These are phyloP conservation scores for Conistra vaccinii DNA, from an alignment of 2,888 invertebrate genomes.

Conservation along the genomic window DNA sequence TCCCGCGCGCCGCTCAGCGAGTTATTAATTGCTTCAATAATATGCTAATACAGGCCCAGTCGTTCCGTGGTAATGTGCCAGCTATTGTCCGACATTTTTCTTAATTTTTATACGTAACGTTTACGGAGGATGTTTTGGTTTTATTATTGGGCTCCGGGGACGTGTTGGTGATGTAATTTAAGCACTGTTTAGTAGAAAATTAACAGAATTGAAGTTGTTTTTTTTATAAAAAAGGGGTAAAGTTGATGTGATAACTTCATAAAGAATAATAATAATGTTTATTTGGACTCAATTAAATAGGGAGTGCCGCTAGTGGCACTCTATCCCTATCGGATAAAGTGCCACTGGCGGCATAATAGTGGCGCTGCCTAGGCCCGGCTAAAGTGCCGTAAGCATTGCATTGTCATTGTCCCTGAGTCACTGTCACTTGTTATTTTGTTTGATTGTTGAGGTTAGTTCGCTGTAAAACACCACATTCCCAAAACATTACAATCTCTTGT, in stretches of 20 bases:
- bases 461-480: too few relatives aligned
- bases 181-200: neutral
- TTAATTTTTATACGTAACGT: conserved; percentile 51
- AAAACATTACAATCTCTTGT: too few relatives aligned
- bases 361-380: too few relatives aligned
- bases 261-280: too few relatives aligned
- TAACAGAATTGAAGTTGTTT: neutral
- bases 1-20: conserved; percentile 36
- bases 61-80: conserved; percentile 56
- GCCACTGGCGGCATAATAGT: too few relatives aligned
- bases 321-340: too few relatives aligned
- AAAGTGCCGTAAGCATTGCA: too few relatives aligned
- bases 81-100: conserved; percentile 55
- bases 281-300: too few relatives aligned
- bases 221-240: neutral
- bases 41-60: conserved; percentile 71
- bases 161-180: conserved; percentile 23
- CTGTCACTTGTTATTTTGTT: too few relatives aligned
- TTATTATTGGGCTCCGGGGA: conserved; percentile 19
- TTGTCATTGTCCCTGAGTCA: too few relatives aligned
- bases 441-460: too few relatives aligned
- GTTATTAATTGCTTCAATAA: conserved; percentile 78
- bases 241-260: neutral
- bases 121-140: conserved; percentile 29
- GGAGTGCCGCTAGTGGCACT: too few relatives aligned